phyloP scores from a whole-genome alignment of 1,140 invertebrate genomes.

The Eulimnadia texana region DNA sequence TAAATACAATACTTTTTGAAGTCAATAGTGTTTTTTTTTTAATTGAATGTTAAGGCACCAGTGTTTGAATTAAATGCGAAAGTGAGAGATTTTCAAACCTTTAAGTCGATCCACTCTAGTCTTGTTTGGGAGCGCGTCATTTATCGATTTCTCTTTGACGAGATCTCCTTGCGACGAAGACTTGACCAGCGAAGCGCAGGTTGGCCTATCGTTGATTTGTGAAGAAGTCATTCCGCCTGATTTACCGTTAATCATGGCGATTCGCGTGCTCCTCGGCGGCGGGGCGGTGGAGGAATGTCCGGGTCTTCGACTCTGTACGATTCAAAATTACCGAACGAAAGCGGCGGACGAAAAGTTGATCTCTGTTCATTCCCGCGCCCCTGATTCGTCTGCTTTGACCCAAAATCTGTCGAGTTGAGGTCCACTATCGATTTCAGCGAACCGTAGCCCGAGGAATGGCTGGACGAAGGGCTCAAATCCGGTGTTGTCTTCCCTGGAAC shows the following conservation, averaged over 20 bases:
- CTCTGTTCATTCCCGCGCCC: background rate
- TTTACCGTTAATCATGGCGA: constrained; percentile 13
- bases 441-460: constrained; percentile 11
- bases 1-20: too few species aligned
- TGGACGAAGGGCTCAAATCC: constrained; percentile 4
- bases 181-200: constrained; percentile 13
- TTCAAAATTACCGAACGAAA: background rate
- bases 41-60: too few species aligned
- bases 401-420: background rate
- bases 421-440: constrained; percentile 1
- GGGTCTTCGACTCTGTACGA: background rate
- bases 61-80: background rate
- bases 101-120: background rate
- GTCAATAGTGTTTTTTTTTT: too few species aligned
- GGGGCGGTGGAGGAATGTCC: constrained; percentile 15
- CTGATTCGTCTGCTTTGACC: background rate
- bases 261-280: constrained; percentile 10
- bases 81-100: background rate
- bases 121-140: background rate
- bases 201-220: constrained; percentile 9
- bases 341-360: background rate
- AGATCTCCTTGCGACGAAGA: constrained; percentile 19
- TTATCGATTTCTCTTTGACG: background rate
- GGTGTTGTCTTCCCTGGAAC: background rate
- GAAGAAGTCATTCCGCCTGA: too few species aligned